A percentile compares a stretch with the other conserved stretches of the same genome.
Conservation (phyloP, 2,797 vertebrate species). For the Galagoides demidoff region DNA sequence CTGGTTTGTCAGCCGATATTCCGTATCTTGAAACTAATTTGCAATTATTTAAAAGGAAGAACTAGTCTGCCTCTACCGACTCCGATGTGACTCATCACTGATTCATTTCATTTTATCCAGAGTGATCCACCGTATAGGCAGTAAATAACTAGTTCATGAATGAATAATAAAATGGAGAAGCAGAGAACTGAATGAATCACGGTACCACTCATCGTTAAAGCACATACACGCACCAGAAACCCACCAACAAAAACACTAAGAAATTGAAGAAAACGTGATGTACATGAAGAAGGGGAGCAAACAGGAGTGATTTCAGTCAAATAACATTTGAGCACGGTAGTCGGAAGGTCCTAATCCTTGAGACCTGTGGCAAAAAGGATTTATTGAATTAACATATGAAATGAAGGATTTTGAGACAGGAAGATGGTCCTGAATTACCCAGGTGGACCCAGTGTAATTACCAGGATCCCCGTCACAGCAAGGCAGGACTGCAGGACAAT, state of each 20-base stretch:
- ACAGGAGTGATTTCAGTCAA: not conserved
- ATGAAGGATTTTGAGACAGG: not conserved
- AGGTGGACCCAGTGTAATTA: not conserved
- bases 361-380: not conserved
- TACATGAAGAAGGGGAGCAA: not conserved
- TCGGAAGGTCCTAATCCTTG: not conserved
- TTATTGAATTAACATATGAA: not conserved
- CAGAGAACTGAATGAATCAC: not conserved
- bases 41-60: not conserved
- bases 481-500: rapidly evolving
- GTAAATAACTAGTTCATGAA: not conserved
- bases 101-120: not conserved
- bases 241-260: not conserved
- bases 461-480: not conserved
- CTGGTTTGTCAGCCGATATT: not conserved
- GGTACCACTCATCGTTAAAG: not conserved
- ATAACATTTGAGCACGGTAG: not conserved
- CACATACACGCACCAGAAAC: not conserved
- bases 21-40: not conserved
- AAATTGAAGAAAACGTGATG: not conserved
- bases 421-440: not conserved
- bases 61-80: not conserved
- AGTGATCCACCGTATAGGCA: not conserved
- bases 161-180: not conserved
- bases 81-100: not conserved